Base-by-base conservation (phyloP, 1,140 invertebrate species). In the Littorina saxatilis region DNA sequence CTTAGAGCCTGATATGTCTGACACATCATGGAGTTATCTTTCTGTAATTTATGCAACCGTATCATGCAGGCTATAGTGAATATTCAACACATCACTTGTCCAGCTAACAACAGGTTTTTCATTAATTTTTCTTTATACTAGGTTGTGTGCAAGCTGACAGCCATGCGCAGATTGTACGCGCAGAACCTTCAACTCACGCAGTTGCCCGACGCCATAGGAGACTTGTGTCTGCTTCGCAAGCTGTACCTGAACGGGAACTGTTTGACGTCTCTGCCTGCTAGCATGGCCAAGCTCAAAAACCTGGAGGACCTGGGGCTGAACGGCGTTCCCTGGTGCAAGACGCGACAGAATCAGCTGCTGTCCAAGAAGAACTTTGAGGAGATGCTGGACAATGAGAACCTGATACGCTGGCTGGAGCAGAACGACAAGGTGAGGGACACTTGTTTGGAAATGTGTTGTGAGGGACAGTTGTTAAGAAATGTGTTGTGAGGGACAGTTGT, bases 171-270 rank as follows among this genome's bases (percentile, higher is more conserved):
- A 40, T 83, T 91, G 15, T 82, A 83, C 40, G 80, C 84, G 7
- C 82, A 84, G 74, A 80, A 86, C 52, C 84, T 89, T 63, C 79
- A 86, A 40, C 68, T 88, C 63, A 85, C 76, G 13, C 40, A 39
- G 2, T 68, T 90, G 58, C 88, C 88, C 13, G 88, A 90, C 35
- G 80, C 88, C 61, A 86, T 90, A 58, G 88, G 88, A 39, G 82
- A 87, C 58, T 76, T 90, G 55, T 29, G 40, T 0, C 68, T 83
- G 13, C 80, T 90, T 47, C 77, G 83, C 23, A 81, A 79, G 17
- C 76, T 90, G 20, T 84, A 84, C 73, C 63, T 85, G 5, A 87
- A 83, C 66, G 88, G 88, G 0, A 90, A 89, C 79, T 88, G 88
- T 75, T 84, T 90, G n/a, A 84, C 85, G 2, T 66, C 80, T 3